Evolutionary conservation across 2,888 invertebrate genomes (phyloP).

Genomic region (Phasia obesa): DNA sequence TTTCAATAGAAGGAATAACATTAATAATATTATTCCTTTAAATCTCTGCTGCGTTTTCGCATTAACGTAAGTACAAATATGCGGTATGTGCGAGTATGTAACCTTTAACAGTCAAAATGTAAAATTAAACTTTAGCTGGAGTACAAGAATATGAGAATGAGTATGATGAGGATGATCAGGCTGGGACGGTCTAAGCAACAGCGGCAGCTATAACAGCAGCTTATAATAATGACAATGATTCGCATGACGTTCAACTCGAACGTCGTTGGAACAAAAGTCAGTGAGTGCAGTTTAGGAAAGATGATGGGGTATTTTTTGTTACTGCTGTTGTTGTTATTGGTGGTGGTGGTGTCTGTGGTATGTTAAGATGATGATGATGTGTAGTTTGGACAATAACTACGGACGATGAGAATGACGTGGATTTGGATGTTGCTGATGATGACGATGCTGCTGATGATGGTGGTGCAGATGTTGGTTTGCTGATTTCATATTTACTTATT

Average conservation of each 20-base stretch:
- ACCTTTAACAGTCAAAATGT: conserved; percentile 71
- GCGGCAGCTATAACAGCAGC: conserved; percentile 61
- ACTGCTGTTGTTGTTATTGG: conserved; percentile 44
- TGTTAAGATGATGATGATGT: conserved; percentile 60
- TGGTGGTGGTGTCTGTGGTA: conserved; percentile 46
- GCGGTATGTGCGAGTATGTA: conserved; percentile 69
- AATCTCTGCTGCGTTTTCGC: conserved; percentile 30
- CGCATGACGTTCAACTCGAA: conserved; percentile 67
- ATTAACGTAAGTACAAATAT: conserved; percentile 45
- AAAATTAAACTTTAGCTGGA: conserved; percentile 62
- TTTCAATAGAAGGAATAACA: too few relatives aligned
- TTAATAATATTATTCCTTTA: conserved; percentile 10
- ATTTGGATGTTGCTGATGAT: conserved; percentile 31
- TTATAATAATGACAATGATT: conserved; percentile 71
- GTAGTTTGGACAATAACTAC: conserved; percentile 41
- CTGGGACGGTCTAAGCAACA: conserved; percentile 50
- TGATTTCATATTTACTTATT: conserved; percentile 81
- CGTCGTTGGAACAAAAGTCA: conserved; percentile 64
- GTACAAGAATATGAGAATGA: conserved; percentile 35
- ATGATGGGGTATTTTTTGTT: conserved; percentile 69
- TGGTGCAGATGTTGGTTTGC: conserved; percentile 68
- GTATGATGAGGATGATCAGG: conserved; percentile 32
- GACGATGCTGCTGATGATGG: conserved; percentile 58
- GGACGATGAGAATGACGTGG: conserved; percentile 41
- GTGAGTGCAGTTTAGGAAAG: conserved; percentile 40